Percentiles rank a stretch among this genome's conserved stretches.
Evolutionary conservation across 2,888 invertebrate genomes (phyloP).

Genomic region (Smittia aterrima): DNA sequence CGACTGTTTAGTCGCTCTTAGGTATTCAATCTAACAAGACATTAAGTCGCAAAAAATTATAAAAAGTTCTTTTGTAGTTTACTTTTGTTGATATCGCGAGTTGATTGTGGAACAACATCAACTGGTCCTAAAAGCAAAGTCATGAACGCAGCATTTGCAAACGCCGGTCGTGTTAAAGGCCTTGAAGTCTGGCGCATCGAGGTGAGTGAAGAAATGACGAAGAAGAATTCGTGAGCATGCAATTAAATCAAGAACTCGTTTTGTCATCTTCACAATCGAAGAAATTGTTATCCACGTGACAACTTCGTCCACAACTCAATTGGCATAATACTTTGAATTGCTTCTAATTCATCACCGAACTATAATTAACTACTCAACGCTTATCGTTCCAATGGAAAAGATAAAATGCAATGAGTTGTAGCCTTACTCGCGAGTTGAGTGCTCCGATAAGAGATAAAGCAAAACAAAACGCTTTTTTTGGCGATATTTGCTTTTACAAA

Average conservation of each 20-base stretch:
- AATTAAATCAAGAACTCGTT: background rate
- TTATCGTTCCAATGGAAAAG: too few relatives aligned
- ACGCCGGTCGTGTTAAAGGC: slow-evolving; percentile 67
- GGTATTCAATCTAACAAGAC: background rate
- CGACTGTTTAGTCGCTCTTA: slow-evolving; percentile 30
- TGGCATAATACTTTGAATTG: too few relatives aligned
- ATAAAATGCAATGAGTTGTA: too few relatives aligned
- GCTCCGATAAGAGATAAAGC: too few relatives aligned
- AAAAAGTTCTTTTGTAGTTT: background rate
- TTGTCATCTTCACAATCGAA: background rate
- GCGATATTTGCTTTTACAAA: too few relatives aligned
- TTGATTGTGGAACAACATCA: slow-evolving; percentile 29
- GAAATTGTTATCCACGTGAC: too few relatives aligned
- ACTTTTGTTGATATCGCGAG: background rate
- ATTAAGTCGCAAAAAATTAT: background rate
- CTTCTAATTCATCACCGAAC: too few relatives aligned
- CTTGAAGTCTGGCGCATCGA: slow-evolving; percentile 79
- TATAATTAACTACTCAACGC: too few relatives aligned
- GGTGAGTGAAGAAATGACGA: slow-evolving; percentile 56
- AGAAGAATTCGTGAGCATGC: background rate
- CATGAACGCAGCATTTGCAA: slow-evolving; percentile 67
- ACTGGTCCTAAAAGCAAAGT: slow-evolving; percentile 42
- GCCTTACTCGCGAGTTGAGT: too few relatives aligned
- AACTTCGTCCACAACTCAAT: too few relatives aligned
- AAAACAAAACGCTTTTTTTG: too few relatives aligned